These are phyloP conservation scores for Phengaris alcon DNA, from an alignment of 2,888 invertebrate genomes.

Conservation along the genomic window DNA sequence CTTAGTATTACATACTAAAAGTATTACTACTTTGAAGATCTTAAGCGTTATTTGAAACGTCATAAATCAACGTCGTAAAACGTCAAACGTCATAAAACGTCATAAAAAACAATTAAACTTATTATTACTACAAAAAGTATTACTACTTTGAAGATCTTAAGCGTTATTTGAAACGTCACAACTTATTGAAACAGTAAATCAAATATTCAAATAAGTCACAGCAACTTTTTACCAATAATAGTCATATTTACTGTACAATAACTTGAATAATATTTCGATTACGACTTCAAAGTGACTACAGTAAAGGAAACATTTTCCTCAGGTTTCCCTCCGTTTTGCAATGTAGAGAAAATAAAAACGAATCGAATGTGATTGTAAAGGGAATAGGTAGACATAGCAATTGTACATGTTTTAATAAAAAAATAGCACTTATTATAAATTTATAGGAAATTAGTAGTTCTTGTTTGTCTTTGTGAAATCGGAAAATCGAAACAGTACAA, in stretches of 20 bases:
- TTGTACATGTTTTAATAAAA: not conserved
- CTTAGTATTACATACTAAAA: too few relatives aligned
- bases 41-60: too few relatives aligned
- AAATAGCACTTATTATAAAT: not conserved
- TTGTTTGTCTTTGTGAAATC: not conserved
- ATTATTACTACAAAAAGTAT: too few relatives aligned
- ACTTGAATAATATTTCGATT: constrained; percentile 40
- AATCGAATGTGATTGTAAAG: not conserved
- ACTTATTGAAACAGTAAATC: not conserved
- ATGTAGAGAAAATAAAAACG: not conserved
- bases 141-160: too few relatives aligned
- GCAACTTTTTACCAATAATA: not conserved
- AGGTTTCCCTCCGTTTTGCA: constrained; percentile 29
- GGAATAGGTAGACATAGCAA: not conserved
- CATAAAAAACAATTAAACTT: too few relatives aligned
- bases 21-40: too few relatives aligned
- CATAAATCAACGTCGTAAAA: too few relatives aligned
- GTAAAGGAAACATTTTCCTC: constrained; percentile 33
- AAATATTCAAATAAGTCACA: too few relatives aligned
- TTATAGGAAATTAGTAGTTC: not conserved
- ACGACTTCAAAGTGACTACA: constrained; percentile 40
- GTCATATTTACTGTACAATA: constrained; percentile 36
- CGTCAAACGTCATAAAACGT: too few relatives aligned
- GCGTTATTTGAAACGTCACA: too few relatives aligned
- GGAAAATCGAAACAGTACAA: too few relatives aligned